Conservation (phyloP, 2,797 vertebrate species). For the Podarcis siculus region DNA sequence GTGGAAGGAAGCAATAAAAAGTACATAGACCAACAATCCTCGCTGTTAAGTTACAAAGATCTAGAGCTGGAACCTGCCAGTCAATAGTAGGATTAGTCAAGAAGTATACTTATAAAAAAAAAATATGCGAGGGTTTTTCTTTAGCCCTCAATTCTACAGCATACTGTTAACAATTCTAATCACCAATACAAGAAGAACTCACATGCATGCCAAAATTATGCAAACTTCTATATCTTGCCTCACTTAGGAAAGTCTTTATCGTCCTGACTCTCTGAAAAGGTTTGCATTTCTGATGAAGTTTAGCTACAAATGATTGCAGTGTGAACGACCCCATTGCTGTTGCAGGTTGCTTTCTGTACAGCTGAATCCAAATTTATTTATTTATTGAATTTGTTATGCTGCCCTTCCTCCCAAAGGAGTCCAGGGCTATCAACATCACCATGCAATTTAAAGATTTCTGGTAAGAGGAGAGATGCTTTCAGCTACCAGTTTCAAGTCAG, state of each 20-base stretch:
- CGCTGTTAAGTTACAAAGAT: slow-evolving; percentile 5
- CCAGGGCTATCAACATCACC: not conserved
- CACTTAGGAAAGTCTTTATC: not conserved
- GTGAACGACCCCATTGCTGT: not conserved
- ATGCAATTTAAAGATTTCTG: not conserved
- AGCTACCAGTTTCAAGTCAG: not conserved
- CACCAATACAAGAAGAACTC: not conserved
- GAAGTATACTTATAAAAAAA: not conserved
- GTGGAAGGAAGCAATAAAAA: slow-evolving; percentile 2
- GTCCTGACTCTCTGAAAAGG: too few relatives aligned
- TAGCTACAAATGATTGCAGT: not conserved
- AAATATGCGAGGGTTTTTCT: not conserved
- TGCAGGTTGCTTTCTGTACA: not conserved
- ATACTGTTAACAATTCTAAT: not conserved
- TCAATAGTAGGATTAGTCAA: slow-evolving; percentile 25
- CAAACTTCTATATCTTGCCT: not conserved
- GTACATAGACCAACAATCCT: not conserved
- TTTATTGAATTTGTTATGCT: too few relatives aligned
- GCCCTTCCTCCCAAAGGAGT: too few relatives aligned
- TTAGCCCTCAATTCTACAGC: not conserved
- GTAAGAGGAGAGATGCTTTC: not conserved
- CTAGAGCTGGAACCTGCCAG: not conserved
- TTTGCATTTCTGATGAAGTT: not conserved
- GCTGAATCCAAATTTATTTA: not conserved
- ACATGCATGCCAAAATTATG: slow-evolving; percentile 14